Percentiles rank a stretch among this genome's conserved stretches.
Evolutionary conservation across 2,888 invertebrate species (phyloP).

Genomic region (Mystacides longicornis): DNA sequence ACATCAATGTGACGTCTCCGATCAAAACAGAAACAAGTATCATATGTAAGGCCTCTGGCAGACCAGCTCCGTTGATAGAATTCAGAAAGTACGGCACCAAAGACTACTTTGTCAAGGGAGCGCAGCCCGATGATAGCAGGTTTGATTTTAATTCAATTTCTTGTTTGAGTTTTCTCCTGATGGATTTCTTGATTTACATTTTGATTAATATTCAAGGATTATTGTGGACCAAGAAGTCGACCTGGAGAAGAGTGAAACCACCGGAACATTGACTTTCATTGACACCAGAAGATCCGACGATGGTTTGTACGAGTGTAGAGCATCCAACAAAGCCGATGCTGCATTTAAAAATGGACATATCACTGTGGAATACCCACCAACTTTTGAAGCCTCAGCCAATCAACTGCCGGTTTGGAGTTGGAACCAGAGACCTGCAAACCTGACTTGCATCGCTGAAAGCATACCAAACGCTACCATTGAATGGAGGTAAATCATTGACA

Average conservation of each 20-base stretch:
- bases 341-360: slow-evolving; percentile 75
- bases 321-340: slow-evolving; percentile 66
- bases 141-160: slow-evolving; percentile 5
- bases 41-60: slow-evolving; percentile 70
- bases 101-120: slow-evolving; percentile 57
- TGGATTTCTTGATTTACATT: background rate
- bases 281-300: slow-evolving; percentile 66
- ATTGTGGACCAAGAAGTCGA: slow-evolving; percentile 50
- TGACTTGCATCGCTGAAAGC: slow-evolving; percentile 81
- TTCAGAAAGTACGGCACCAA: slow-evolving; percentile 68
- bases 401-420: slow-evolving; percentile 75
- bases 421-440: slow-evolving; percentile 72
- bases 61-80: slow-evolving; percentile 71
- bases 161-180: background rate
- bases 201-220: slow-evolving; percentile 41
- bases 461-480: slow-evolving; percentile 88
- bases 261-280: slow-evolving; percentile 61
- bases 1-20: slow-evolving; percentile 63
- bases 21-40: slow-evolving; percentile 57
- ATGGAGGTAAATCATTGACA: slow-evolving; percentile 56
- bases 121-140: slow-evolving; percentile 56
- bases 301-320: slow-evolving; percentile 82
- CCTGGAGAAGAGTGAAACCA: slow-evolving; percentile 50
- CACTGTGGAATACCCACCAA: slow-evolving; percentile 74
- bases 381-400: slow-evolving; percentile 64